Base-by-base conservation (phyloP, 64 coral and sea anemone species). In the Pocillopora damicornis region DNA sequence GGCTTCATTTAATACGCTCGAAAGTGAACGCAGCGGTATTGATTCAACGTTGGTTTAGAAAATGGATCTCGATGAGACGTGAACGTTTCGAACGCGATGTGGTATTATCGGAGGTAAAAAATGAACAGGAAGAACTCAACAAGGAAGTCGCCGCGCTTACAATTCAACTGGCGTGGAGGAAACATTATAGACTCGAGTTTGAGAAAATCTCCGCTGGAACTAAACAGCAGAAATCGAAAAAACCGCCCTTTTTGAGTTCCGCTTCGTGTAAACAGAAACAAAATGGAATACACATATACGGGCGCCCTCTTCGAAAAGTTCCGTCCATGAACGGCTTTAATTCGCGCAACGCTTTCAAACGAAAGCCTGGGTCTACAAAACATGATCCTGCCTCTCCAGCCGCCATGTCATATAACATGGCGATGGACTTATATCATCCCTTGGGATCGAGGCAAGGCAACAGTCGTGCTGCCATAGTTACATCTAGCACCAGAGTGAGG, bases 121-220 rank as follows among this genome's bases (percentile, higher is more conserved):
- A 86, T 68, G 89, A 87, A 75, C 82, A 91, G 59, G 74, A 86
- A n/a, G 82, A 86, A 25, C 82, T 91, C 4, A 30, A 22, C 42
- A 35, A 86, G 68, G 81, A 91, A 60, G 35, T 91, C 1, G 82
- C 89, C 23, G 81, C 89, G 0, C 83, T 91, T 13, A 87, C 83
- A 16, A 87, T 91, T 26, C 89, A 91, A 45, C 61, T 91, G 13
- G 81, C 64, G 0, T 91, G 89, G 89, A 91, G 89, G 79, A 86
- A 87, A 69, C 64, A 86, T 61, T 10, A 66, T 5, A n/a, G 82
- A 85, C 16, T 73, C 15, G 9, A 85, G 81, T 58, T 59, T 85
- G 65, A 85, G 11, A 45, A 45, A 11, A 77, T 56, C 15, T 72
- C 45, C 20, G 34, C 42, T 13, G 22, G 18, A 22, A 85, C 10